Conservation (phyloP, 2,888 invertebrate genomes). For the Tenthredo mesomela region DNA sequence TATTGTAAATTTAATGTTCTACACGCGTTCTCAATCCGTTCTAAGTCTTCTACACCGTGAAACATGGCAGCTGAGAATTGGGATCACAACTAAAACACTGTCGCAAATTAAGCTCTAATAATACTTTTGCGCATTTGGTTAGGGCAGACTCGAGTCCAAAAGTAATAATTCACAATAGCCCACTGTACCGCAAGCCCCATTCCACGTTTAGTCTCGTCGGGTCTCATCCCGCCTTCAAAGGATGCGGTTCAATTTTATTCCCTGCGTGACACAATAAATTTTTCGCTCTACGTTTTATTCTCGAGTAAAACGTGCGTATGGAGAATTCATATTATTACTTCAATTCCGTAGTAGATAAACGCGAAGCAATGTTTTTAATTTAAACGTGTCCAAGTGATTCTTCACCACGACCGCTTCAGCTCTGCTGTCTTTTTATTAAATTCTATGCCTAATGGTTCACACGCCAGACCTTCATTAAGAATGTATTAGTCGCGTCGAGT, state of each 20-base stretch:
- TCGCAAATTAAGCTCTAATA: slow-evolving; percentile 20
- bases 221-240: slow-evolving; percentile 1
- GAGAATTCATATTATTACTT: slow-evolving; percentile 19
- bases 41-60: neutral
- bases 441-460: slow-evolving; percentile 45
- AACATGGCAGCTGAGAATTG: neutral
- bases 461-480: slow-evolving; percentile 54
- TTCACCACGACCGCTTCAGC: slow-evolving; percentile 48
- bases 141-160: neutral
- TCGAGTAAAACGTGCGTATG: neutral
- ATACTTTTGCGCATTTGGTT: slow-evolving; percentile 16
- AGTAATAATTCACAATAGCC: slow-evolving; percentile 25
- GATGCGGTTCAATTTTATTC: slow-evolving; percentile 13
- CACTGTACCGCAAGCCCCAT: neutral
- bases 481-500: slow-evolving; percentile 64
- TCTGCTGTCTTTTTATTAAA: slow-evolving; percentile 1
- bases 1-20: neutral
- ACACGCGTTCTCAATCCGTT: neutral
- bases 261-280: slow-evolving; percentile 31
- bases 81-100: neutral
- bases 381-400: slow-evolving; percentile 57
- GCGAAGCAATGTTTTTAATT: slow-evolving; percentile 54
- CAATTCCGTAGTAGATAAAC: slow-evolving; percentile 35
- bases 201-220: neutral
- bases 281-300: neutral